Evolutionary conservation across 1,140 invertebrate genomes (phyloP).

Genomic region (Stegodyphus mimosarum): DNA sequence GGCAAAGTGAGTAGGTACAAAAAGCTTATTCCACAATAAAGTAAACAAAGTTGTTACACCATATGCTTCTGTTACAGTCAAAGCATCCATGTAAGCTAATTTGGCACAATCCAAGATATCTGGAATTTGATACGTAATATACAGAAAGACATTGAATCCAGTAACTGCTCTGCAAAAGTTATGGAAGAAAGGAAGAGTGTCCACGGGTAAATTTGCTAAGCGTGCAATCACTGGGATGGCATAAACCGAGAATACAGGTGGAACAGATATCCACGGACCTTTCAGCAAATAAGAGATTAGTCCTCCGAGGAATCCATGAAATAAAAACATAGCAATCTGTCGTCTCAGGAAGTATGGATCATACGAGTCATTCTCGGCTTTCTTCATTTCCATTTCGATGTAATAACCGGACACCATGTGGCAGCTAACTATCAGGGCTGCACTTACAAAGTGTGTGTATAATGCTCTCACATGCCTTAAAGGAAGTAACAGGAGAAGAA

Average conservation of each 20-base stretch:
- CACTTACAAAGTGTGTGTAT: slow-evolving; percentile 72
- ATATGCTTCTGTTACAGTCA: slow-evolving; percentile 65
- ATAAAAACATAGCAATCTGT: slow-evolving; percentile 67
- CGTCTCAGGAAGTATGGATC: slow-evolving; percentile 64
- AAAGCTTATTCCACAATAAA: slow-evolving; percentile 68
- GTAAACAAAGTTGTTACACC: slow-evolving; percentile 68
- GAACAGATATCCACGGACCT: slow-evolving; percentile 68
- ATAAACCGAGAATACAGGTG: slow-evolving; percentile 69
- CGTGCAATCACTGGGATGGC: slow-evolving; percentile 70
- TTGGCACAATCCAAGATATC: slow-evolving; percentile 68
- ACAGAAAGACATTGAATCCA: slow-evolving; percentile 69
- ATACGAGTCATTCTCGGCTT: slow-evolving; percentile 64
- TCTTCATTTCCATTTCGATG: slow-evolving; percentile 66
- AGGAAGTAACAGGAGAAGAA: slow-evolving; percentile 71
- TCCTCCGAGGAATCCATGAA: slow-evolving; percentile 69
- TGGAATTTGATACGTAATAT: slow-evolving; percentile 70
- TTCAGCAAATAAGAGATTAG: slow-evolving; percentile 70
- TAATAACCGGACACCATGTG: slow-evolving; percentile 71
- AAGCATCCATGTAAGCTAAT: slow-evolving; percentile 64
- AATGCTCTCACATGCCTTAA: slow-evolving; percentile 70
- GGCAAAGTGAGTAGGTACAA: slow-evolving; percentile 70
- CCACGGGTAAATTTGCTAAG: slow-evolving; percentile 68
- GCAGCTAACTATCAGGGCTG: slow-evolving; percentile 68
- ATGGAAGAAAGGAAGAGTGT: slow-evolving; percentile 69
- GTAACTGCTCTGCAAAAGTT: slow-evolving; percentile 70